Conservation (phyloP, 2,113 vertebrate genomes). For the Pelodiscus sinensis region DNA sequence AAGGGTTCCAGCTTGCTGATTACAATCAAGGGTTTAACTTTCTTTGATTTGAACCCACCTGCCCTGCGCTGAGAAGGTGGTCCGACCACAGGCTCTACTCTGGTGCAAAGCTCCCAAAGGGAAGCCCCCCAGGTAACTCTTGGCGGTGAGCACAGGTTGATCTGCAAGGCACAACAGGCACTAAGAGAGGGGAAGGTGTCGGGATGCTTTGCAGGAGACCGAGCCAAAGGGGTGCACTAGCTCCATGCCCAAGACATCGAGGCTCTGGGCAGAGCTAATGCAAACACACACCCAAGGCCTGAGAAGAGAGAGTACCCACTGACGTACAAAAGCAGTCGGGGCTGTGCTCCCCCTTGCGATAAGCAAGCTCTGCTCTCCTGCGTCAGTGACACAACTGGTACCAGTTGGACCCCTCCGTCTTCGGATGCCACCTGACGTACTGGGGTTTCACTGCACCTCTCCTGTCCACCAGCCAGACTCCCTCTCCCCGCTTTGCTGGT, state of each 20-base stretch:
- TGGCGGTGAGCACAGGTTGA: background rate
- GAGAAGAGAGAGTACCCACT: background rate
- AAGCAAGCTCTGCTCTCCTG: background rate
- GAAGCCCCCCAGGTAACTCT: background rate
- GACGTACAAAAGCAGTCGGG: background rate
- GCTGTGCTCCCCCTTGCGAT: background rate
- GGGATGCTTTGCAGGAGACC: background rate
- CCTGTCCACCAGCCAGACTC: too few relatives aligned
- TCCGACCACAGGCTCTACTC: background rate
- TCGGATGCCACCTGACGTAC: too few relatives aligned
- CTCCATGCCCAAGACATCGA: background rate
- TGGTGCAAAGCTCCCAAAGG: background rate
- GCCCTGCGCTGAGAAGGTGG: background rate
- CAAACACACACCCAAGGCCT: background rate
- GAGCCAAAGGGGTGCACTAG: background rate
- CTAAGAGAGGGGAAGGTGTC: background rate
- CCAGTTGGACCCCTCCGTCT: too few relatives aligned
- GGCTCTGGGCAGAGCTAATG: background rate
- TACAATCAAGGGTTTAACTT: background rate
- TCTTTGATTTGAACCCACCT: background rate
- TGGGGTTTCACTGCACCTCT: too few relatives aligned
- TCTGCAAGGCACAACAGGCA: too few relatives aligned
- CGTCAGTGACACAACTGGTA: too few relatives aligned
- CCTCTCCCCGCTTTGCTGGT: too few relatives aligned
- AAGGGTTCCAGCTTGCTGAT: too few relatives aligned